Evolutionary conservation across 1,140 invertebrate genomes (phyloP).

Genomic region (Leptinotarsa defecta): DNA sequence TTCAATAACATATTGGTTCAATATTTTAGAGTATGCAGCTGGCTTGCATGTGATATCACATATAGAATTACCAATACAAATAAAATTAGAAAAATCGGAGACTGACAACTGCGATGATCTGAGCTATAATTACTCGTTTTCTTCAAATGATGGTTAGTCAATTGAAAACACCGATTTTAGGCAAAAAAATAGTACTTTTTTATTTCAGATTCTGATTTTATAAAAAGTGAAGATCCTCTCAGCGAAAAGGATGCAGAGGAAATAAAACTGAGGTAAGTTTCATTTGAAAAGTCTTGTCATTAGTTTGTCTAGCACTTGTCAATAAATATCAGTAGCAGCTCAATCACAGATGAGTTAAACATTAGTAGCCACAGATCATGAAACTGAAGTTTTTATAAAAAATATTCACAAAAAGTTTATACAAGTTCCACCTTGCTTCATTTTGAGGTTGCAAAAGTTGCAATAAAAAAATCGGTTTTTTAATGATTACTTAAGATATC

Average conservation of each 20-base stretch:
- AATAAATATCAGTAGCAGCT: too few relatives aligned
- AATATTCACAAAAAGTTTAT: too few relatives aligned
- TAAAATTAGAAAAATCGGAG: slow-evolving; percentile 11
- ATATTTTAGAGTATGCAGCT: slow-evolving; percentile 7
- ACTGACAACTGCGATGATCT: slow-evolving; percentile 9
- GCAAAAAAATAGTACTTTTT: background rate
- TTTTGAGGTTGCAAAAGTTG: too few relatives aligned
- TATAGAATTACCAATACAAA: background rate
- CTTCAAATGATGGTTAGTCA: slow-evolving; percentile 13
- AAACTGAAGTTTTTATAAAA: too few relatives aligned
- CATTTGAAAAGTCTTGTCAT: too few relatives aligned
- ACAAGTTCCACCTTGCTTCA: too few relatives aligned
- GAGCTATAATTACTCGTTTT: background rate
- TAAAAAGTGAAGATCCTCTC: background rate
- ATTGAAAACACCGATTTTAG: background rate
- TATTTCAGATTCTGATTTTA: slow-evolving; percentile 2
- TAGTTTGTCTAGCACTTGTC: too few relatives aligned
- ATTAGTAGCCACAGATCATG: too few relatives aligned
- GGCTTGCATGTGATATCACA: background rate
- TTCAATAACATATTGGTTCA: background rate
- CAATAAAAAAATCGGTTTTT: too few relatives aligned
- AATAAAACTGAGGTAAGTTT: slow-evolving; percentile 1
- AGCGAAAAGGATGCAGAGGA: slow-evolving; percentile 5
- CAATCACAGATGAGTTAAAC: too few relatives aligned
- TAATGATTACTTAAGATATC: too few relatives aligned